Evolutionary conservation across 2,113 vertebrate species (phyloP).

Genomic region (Desmodus rotundus): DNA sequence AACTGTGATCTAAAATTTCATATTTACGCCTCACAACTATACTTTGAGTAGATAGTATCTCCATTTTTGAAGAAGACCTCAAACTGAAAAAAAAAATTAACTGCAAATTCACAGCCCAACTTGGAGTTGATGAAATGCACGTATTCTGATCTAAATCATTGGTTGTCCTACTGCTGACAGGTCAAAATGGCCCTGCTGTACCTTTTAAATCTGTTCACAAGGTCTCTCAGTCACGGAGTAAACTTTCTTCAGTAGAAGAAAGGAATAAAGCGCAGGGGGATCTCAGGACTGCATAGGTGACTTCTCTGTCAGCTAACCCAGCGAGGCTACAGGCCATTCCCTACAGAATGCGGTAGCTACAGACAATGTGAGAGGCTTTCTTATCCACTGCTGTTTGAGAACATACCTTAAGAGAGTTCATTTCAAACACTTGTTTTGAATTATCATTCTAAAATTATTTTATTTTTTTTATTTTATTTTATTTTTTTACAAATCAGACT

Average conservation of each 20-base stretch:
- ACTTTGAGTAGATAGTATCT: not conserved
- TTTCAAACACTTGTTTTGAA: slow-evolving; percentile 16
- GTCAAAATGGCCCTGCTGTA: not conserved
- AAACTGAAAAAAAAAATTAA: not conserved
- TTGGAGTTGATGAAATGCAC: not conserved
- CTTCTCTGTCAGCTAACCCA: not conserved
- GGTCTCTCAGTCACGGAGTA: not conserved
- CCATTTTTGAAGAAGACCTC: not conserved
- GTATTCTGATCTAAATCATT: not conserved
- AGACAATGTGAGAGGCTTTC: not conserved
- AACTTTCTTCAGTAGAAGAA: not conserved
- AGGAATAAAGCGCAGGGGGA: not conserved
- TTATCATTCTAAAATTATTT: not conserved
- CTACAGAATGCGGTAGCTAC: fast-evolving
- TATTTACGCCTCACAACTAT: not conserved
- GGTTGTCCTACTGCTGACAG: not conserved
- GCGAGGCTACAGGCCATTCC: too few species aligned
- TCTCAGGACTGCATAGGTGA: not conserved
- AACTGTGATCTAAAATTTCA: not conserved
- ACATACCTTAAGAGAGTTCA: not conserved
- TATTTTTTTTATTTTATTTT: too few species aligned
- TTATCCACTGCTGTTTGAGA: not conserved
- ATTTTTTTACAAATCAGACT: too few species aligned
- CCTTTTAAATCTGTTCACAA: not conserved
- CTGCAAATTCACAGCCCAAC: not conserved